These are phyloP conservation scores for Pangasius djambal DNA, from an alignment of 2,797 vertebrate genomes.

Conservation along the genomic window DNA sequence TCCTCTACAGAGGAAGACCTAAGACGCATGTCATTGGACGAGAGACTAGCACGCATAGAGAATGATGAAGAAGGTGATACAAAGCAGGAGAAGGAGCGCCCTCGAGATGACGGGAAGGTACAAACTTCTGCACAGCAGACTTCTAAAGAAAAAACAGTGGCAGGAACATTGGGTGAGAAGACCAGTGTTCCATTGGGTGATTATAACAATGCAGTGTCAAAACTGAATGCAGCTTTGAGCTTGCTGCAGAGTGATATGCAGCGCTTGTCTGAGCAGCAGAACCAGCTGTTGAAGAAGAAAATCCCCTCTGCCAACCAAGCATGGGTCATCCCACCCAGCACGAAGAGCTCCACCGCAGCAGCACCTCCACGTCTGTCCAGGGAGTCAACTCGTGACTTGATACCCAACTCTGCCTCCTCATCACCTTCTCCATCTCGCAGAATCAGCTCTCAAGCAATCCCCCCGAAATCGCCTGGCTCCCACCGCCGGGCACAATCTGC, in stretches of 20 bases:
- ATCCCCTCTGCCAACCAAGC: conserved; percentile 65
- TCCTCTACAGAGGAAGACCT: conserved; percentile 70
- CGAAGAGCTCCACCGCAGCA: conserved; percentile 65
- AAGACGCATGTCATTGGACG: conserved; percentile 70
- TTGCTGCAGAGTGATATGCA: conserved; percentile 91
- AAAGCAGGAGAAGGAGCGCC: conserved; percentile 54
- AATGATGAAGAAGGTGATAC: conserved; percentile 64
- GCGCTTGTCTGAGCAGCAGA: conserved; percentile 87
- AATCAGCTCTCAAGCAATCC: conserved; percentile 61
- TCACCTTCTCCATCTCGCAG: conserved; percentile 81
- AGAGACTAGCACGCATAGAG: conserved; percentile 75
- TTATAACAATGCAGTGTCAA: conserved; percentile 89
- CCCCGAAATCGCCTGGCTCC: conserved; percentile 75
- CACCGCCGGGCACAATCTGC: conserved; percentile 78
- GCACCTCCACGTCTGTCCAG: conserved; percentile 69
- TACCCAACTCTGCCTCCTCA: conserved; percentile 74
- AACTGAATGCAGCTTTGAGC: conserved; percentile 85
- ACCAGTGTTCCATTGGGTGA: conserved; percentile 81
- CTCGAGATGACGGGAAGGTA: conserved; percentile 57
- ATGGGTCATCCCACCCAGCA: conserved; percentile 83
- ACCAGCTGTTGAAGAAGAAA: conserved; percentile 81
- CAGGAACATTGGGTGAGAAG: conserved; percentile 64
- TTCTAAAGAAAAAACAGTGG: conserved; percentile 67
- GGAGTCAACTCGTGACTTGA: conserved; percentile 71
- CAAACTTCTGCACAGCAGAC: conserved; percentile 53